A percentile compares a stretch with the other conserved stretches of the same genome.
phyloP scores from a whole-genome alignment of 2,888 invertebrate species.

The Drosophila robusta region DNA sequence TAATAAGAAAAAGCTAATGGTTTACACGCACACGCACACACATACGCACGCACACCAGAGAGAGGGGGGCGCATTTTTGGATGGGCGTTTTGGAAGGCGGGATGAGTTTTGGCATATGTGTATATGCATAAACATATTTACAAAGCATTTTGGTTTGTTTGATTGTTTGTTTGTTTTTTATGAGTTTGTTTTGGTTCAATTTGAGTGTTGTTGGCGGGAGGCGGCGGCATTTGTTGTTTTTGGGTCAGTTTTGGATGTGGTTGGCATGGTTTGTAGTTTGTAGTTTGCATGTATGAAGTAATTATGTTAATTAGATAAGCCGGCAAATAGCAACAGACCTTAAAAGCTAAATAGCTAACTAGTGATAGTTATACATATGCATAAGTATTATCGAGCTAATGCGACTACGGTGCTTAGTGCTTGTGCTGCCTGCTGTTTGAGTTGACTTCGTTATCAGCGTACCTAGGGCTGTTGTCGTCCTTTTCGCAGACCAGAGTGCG shows the following conservation, averaged over 20 bases:
- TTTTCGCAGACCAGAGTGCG: slow-evolving; percentile 83
- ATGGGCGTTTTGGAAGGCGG: slow-evolving; percentile 56
- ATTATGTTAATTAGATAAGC: slow-evolving; percentile 79
- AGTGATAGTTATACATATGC: slow-evolving; percentile 45
- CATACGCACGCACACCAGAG: slow-evolving; percentile 53
- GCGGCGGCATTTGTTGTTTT: slow-evolving; percentile 44
- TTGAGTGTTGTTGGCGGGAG: slow-evolving; percentile 27
- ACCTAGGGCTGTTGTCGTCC: slow-evolving; percentile 85
- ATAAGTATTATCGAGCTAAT: slow-evolving; percentile 53
- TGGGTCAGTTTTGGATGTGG: slow-evolving; percentile 72
- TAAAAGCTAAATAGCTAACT: slow-evolving; percentile 62
- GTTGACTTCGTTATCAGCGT: slow-evolving; percentile 79
- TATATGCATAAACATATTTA: slow-evolving; percentile 71
- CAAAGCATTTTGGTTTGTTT: slow-evolving; percentile 56
- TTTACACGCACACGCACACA: slow-evolving; percentile 80
- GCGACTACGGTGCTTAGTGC: slow-evolving; percentile 69
- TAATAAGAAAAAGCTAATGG: slow-evolving; percentile 84
- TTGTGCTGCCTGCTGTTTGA: slow-evolving; percentile 79
- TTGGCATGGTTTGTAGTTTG: slow-evolving; percentile 64
- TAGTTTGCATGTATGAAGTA: slow-evolving; percentile 74
- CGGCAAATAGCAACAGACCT: slow-evolving; percentile 75
- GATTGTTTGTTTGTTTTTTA: slow-evolving; percentile 35
- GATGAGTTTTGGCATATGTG: slow-evolving; percentile 50
- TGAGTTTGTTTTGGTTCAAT: slow-evolving; percentile 48
- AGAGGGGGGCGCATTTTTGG: slow-evolving; percentile 33